Base-by-base conservation (phyloP, 2,113 vertebrate species). In the Crypturellus undulatus region DNA sequence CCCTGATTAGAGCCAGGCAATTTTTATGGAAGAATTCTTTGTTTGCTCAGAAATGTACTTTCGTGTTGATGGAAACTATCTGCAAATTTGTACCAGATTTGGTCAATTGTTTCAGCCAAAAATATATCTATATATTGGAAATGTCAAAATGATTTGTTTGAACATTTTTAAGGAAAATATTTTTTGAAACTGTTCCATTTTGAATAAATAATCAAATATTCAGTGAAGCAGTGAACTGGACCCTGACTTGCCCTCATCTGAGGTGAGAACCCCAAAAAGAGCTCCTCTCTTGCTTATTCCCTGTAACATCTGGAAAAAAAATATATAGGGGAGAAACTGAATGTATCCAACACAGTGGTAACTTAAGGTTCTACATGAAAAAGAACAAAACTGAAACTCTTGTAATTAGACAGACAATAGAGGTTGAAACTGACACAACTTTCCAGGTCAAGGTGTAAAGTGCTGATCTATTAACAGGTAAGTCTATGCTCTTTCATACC, bases 31-130 rank as follows among this genome's bases (percentile, higher is more conserved):
- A 94, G 92, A 76, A 92, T 95, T 96, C 92, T 95, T 92, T 96
- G 65, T 90, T 96, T 94, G 92, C 81, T 94, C 73, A 94, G 73
- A 97, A 97, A 96, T 93, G 93, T 87, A 89, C 45, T 95, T 93
- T 95, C 0, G 89, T 94, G 93, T 97, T 96, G 96, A 97, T 94
- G 94, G 95, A 95, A 97, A 97, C 92, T 94, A 96, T 96, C 94
- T 96, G 92, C 84, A 96, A 97, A 96, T 96, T 95, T 96, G 95
- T 96, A 95, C 92, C 96, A 96, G 94, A 95, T 95, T 95, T 92
- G 84, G 90, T 93, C 95, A 94, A 95, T 92, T 89, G 91, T 96
- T 95, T 93, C 89, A 95, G 93, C 95, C 91, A 91, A 89, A 94
- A 58, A 58, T 49, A 49, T 49, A 49, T 49, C 49, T 49, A 49